Evolutionary conservation across 2,888 invertebrate genomes (phyloP).

Genomic region (Sceliomorpha sp.): DNA sequence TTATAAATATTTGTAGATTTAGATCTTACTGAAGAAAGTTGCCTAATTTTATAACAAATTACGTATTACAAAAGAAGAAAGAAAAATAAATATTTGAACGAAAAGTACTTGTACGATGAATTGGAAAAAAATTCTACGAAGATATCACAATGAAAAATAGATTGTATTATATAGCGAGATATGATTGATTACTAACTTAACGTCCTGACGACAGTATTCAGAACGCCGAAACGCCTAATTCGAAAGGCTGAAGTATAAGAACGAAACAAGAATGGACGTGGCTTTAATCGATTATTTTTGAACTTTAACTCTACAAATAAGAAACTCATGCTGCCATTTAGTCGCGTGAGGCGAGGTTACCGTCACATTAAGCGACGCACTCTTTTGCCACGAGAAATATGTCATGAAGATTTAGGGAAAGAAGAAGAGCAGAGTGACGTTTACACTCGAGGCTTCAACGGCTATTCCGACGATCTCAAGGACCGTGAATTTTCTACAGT

Average conservation of each 20-base stretch:
- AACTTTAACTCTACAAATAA: constrained; percentile 19
- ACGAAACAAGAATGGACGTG: constrained; percentile 13
- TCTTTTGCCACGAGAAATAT: constrained; percentile 35
- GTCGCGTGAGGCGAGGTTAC: constrained; percentile 23
- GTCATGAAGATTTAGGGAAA: constrained; percentile 19
- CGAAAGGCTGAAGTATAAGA: constrained; percentile 5
- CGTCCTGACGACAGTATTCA: constrained; percentile 16
- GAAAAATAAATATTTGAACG: no score
- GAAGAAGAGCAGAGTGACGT: constrained; percentile 23
- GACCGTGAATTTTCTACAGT: constrained; percentile 64
- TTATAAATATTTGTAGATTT: no score
- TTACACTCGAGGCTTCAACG: constrained; percentile 51
- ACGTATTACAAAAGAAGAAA: no score
- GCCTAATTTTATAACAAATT: no score
- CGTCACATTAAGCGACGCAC: constrained; percentile 36
- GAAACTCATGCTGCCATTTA: constrained; percentile 39
- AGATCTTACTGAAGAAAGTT: no score
- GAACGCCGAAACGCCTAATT: constrained; percentile 4
- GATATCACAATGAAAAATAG: no score
- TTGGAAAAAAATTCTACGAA: no score
- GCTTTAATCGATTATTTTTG: constrained; percentile 20
- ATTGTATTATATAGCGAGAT: no score
- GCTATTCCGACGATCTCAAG: constrained; percentile 42
- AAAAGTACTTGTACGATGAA: no score
- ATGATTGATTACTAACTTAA: constrained; percentile 33